A percentile compares a stretch with the other conserved stretches of the same genome.
Evolutionary conservation across 2,888 invertebrate species (phyloP).

Genomic region (Idaea dimidiata): DNA sequence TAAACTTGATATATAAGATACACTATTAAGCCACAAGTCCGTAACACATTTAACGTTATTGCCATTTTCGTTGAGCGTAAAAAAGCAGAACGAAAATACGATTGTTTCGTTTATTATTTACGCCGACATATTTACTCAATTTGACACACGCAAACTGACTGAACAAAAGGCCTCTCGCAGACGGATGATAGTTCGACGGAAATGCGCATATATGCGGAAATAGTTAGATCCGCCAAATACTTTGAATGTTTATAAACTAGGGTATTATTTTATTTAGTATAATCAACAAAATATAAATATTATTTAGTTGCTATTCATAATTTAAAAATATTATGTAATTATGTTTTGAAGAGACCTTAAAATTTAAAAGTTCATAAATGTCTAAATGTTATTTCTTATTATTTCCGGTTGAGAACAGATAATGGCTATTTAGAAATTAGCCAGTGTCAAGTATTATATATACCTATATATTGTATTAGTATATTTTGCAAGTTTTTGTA

Average conservation of each 20-base stretch:
- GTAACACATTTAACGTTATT: constrained; percentile 54
- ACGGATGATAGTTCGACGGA: constrained; percentile 71
- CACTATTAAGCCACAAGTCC: constrained; percentile 75
- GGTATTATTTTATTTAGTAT: not conserved
- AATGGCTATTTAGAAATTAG: too few species aligned
- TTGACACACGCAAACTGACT: constrained; percentile 45
- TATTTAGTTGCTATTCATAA: not conserved
- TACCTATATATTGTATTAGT: too few species aligned
- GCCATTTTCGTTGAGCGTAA: constrained; percentile 58
- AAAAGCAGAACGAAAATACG: constrained; percentile 49
- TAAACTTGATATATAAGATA: constrained; percentile 53
- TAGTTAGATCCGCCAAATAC: constrained; percentile 11
- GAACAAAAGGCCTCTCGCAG: constrained; percentile 38
- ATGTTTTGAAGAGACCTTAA: too few species aligned
- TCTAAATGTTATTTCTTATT: too few species aligned
- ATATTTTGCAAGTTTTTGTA: too few species aligned
- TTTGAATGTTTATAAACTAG: not conserved
- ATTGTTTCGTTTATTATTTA: constrained; percentile 34
- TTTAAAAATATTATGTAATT: too few species aligned
- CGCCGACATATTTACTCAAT: constrained; percentile 60
- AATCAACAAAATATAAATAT: not conserved
- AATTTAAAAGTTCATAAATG: too few species aligned
- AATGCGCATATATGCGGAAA: constrained; percentile 24
- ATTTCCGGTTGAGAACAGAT: too few species aligned
- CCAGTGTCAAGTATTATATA: too few species aligned